Evolutionary conservation across 1,140 invertebrate species (phyloP), one percentile per base, ranked within the genome.

Genomic region (Phthorimaea operculella): DNA sequence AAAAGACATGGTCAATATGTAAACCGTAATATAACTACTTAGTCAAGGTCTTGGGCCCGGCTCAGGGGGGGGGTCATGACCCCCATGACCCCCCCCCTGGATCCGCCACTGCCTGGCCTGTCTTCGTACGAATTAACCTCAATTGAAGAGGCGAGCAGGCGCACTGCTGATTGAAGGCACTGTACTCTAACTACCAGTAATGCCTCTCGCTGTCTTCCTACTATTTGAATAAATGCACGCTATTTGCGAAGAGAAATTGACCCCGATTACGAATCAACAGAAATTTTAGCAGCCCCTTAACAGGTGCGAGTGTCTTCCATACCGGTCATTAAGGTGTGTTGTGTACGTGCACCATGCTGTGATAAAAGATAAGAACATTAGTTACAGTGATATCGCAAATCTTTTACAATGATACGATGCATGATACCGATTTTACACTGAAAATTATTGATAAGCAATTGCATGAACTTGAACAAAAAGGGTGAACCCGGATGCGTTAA

Each of bases 121-220:
- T 79, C 78, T 85, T 72, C 72, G 64, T 74, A 79, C 60, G 65
- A 85, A 83, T 85, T 85, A 82, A 85, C 79, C 82, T 82, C 82
- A 85, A 85, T 85, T 85, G 82, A 85, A 62, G 68, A 67, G 65
- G 60, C 64, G 72, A 75, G 72, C 59, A 82, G 78, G 81, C 78
- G 78, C 82, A 80, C 76, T 71, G 72, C 70, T 80, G 76, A 83
- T 85, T 85, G 78, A 82, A 80, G 64, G 75, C 70, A 66, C 58
- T 68, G 66, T 68, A 70, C 63, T 73, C 56, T 71, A 69, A 64
- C 71, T 65, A 63, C 57, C 57, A 66, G 71, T 71, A 62, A 72
- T 66, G 59, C 56, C 58, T 59, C 60, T 63, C 54, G 52, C 61
- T 61, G 64, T 67, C 59, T 68, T 76, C 58, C 65, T 73, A 63